These are phyloP conservation scores for Globodera ellingtonae DNA, from an alignment of 1,140 invertebrate species.

Conservation along the genomic window DNA sequence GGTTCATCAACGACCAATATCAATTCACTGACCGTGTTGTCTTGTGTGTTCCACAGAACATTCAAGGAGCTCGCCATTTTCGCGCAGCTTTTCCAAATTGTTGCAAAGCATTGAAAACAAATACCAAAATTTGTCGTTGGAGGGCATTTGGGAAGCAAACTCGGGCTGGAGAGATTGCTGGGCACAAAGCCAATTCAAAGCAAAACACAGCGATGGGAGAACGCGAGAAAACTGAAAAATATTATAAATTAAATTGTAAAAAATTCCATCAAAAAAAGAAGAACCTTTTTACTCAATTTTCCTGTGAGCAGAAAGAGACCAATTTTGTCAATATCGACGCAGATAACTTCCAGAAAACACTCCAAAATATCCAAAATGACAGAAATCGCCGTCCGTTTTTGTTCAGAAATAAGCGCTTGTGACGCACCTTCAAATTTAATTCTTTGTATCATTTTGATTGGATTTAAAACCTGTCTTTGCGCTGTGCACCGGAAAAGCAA, in stretches of 20 bases:
- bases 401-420: slow-evolving; percentile 19
- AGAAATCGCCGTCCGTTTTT: slow-evolving; percentile 16
- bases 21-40: not conserved
- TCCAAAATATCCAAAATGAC: slow-evolving; percentile 18
- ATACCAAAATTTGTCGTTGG: slow-evolving; percentile 15
- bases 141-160: not conserved
- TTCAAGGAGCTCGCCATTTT: not conserved
- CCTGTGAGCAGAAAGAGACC: slow-evolving; percentile 33
- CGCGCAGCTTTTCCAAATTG: slow-evolving; percentile 5
- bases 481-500: slow-evolving; percentile 25
- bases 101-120: slow-evolving; percentile 16
- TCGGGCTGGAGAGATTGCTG: not conserved
- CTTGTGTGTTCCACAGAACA: not conserved
- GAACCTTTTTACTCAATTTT: slow-evolving; percentile 29
- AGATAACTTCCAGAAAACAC: slow-evolving; percentile 29
- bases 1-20: too few relatives aligned
- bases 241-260: not conserved
- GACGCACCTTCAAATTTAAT: slow-evolving; percentile 23
- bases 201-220: slow-evolving; percentile 27
- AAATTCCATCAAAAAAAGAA: not conserved
- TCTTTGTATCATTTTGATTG: slow-evolving; percentile 16
- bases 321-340: slow-evolving; percentile 33
- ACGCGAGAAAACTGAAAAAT: slow-evolving; percentile 25
- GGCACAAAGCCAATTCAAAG: not conserved
- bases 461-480: slow-evolving; percentile 28